phyloP scores from a whole-genome alignment of 2,113 vertebrate species.

The Macrotis lagotis region DNA sequence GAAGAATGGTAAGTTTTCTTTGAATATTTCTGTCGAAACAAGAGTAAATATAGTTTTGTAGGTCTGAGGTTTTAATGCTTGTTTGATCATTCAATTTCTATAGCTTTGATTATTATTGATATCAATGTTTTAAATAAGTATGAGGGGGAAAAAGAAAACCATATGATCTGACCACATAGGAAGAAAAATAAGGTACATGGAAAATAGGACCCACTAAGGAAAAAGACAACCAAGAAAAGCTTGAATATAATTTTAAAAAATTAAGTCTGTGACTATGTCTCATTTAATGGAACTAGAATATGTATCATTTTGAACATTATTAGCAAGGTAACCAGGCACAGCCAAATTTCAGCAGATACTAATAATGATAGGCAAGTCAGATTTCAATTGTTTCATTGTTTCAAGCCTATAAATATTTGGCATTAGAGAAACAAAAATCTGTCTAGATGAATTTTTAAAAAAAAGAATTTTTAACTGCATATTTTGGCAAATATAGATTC shows the following conservation, averaged over 20 bases:
- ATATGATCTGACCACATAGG: constrained; percentile 1
- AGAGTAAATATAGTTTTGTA: neutral
- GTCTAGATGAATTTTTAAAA: neutral
- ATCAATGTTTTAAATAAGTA: neutral
- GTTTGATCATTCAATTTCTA: neutral
- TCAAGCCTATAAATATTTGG: constrained; percentile 17
- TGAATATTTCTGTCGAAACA: neutral
- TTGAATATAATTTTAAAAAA: constrained; percentile 53
- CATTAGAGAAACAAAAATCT: constrained; percentile 1
- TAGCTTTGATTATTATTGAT: constrained; percentile 17
- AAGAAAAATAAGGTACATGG: constrained; percentile 15
- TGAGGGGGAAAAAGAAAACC: constrained; percentile 49
- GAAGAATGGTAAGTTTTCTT: constrained; percentile 30
- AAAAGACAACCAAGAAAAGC: constrained; percentile 42
- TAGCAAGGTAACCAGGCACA: constrained; percentile 3
- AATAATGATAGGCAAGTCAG: constrained; percentile 40
- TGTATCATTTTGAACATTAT: constrained; percentile 43
- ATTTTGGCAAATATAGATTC: constrained; percentile 4
- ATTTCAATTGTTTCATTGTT: constrained; percentile 27
- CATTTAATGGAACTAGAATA: constrained; percentile 10
- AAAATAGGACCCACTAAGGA: constrained; percentile 42
- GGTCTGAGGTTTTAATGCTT: neutral
- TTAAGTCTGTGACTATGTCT: constrained; percentile 45
- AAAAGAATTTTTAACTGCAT: constrained; percentile 7
- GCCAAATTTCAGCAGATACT: constrained; percentile 27